Conservation (phyloP, 2,797 vertebrate genomes). For the Pseudocheirus occidentalis region DNA sequence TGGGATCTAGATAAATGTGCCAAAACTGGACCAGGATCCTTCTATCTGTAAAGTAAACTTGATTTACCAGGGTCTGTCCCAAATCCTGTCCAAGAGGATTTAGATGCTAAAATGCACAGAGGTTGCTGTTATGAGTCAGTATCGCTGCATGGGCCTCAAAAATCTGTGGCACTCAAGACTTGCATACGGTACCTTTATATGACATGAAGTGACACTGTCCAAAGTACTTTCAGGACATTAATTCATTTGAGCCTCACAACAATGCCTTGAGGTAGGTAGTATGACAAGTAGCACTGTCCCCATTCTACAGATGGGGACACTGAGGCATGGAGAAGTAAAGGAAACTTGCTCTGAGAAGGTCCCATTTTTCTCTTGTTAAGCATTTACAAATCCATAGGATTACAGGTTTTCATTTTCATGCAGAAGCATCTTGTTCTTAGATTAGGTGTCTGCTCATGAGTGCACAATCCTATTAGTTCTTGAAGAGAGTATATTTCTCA, state of each 20-base stretch:
- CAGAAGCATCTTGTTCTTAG: background rate
- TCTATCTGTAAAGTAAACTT: background rate
- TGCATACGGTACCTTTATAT: background rate
- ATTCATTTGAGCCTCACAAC: background rate
- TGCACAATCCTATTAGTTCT: background rate
- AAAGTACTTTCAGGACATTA: background rate
- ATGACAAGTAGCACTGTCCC: background rate
- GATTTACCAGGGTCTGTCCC: background rate
- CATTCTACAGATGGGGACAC: background rate
- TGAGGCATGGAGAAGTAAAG: background rate
- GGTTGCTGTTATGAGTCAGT: background rate
- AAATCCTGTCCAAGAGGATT: background rate
- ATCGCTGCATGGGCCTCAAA: background rate
- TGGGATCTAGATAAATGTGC: background rate
- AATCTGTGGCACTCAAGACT: background rate
- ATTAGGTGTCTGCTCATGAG: background rate
- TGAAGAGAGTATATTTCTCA: background rate
- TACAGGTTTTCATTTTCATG: background rate
- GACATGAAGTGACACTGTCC: background rate
- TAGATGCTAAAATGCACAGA: background rate
- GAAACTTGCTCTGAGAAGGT: background rate
- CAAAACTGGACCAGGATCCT: background rate
- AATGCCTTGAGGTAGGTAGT: background rate
- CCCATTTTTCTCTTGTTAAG: background rate
- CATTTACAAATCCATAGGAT: background rate